A percentile compares a stretch with the other conserved stretches of the same genome.
Evolutionary conservation across 2,113 vertebrate genomes (phyloP).

Genomic region (Synchiropus splendidus): DNA sequence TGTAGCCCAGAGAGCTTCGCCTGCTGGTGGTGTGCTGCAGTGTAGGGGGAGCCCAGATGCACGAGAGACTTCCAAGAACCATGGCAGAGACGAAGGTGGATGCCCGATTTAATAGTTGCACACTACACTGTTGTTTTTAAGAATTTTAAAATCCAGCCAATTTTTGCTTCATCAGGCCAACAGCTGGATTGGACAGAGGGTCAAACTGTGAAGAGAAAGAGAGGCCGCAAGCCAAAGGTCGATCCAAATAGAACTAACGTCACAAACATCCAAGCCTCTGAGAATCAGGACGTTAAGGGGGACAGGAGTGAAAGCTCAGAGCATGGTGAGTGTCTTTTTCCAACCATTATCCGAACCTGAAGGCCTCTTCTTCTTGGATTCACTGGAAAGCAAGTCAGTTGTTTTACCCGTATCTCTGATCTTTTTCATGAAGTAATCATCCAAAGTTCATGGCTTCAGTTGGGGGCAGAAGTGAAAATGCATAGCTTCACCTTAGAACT

Average conservation of each 20-base stretch:
- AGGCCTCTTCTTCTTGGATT: too few species aligned
- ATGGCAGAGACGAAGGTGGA: constrained; percentile 47
- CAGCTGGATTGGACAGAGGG: constrained; percentile 32
- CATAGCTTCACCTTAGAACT: too few species aligned
- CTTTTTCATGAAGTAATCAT: too few species aligned
- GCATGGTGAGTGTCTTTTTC: constrained; percentile 33
- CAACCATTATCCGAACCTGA: too few species aligned
- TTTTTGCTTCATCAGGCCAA: constrained; percentile 24
- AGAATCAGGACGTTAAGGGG: constrained; percentile 34
- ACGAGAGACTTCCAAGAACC: constrained; percentile 25
- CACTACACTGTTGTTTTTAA: background rate
- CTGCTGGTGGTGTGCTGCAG: constrained; percentile 56
- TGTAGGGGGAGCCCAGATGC: constrained; percentile 54
- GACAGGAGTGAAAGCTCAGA: constrained; percentile 56
- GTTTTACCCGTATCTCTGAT: too few species aligned
- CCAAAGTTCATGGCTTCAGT: too few species aligned
- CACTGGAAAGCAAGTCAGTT: too few species aligned
- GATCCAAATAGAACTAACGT: constrained; percentile 14
- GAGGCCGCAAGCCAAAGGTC: constrained; percentile 52
- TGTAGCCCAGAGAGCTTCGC: constrained; percentile 66
- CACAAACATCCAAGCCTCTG: constrained; percentile 13
- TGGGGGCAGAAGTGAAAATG: too few species aligned
- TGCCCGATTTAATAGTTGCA: constrained; percentile 8
- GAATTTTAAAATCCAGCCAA: background rate
- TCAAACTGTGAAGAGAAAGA: constrained; percentile 40